These are phyloP conservation scores for Dolichopus griseipennis DNA, from an alignment of 2,888 invertebrate species.

Conservation along the genomic window DNA sequence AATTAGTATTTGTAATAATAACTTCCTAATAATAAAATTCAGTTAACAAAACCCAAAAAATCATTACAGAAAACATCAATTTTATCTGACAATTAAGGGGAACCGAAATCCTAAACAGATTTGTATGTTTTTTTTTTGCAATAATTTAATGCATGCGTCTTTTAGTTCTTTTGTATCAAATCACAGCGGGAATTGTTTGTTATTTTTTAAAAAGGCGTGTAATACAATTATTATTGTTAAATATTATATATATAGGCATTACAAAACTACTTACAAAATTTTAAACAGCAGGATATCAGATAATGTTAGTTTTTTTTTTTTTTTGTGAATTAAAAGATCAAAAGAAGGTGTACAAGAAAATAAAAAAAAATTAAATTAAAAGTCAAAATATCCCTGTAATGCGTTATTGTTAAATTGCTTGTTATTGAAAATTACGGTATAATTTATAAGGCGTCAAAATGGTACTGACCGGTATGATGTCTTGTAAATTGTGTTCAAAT, in stretches of 20 bases:
- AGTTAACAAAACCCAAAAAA: too few relatives aligned
- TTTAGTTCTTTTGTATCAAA: neutral
- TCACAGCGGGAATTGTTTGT: neutral
- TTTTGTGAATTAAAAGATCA: neutral
- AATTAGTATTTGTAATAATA: too few relatives aligned
- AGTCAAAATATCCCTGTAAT: neutral
- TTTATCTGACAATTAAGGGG: too few relatives aligned
- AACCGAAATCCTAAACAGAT: too few relatives aligned
- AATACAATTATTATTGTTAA: neutral
- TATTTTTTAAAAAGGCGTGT: slow-evolving; percentile 7
- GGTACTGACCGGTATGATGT: too few relatives aligned
- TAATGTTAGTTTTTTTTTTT: too few relatives aligned
- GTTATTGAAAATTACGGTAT: neutral
- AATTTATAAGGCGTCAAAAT: neutral
- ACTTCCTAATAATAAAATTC: too few relatives aligned
- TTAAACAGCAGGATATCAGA: neutral
- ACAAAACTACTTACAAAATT: neutral
- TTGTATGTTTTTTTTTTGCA: too few relatives aligned
- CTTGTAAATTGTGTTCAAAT: too few relatives aligned
- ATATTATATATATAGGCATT: neutral
- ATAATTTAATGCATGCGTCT: neutral
- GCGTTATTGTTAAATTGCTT: neutral
- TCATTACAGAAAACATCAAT: too few relatives aligned
- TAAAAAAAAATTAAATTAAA: neutral
- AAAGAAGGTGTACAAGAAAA: neutral